Base-by-base conservation (phyloP, 1,140 invertebrate genomes). In the Oreohelix idahoensis region DNA sequence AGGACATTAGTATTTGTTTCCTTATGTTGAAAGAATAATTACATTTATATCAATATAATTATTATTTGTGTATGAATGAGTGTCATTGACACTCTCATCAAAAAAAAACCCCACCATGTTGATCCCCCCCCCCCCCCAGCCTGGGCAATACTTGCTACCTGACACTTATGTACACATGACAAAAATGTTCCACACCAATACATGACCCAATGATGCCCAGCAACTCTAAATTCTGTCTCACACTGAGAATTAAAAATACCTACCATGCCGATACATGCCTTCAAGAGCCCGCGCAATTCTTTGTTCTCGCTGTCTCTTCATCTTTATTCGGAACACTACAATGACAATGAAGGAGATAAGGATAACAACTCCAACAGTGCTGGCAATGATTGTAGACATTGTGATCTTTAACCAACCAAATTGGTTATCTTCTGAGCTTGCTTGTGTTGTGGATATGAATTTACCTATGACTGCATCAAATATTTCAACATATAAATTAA, bases 341-440 rank as follows among this genome's bases (percentile, higher is more conserved):
- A 91, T 89, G 17, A 91, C 88, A 32, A 90, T 86, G n/a, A 90
- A 85, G 15, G 90, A 90, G 5, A 91, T 91, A 39, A 91, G 83
- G 15, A 91, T 83, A n/a, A 91, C 89, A 23, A 88, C 83, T 17
- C 87, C 89, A 17, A 91, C 87, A 15, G 89, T 90, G 76, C 89
- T 89, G 10, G 87, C 89, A 84, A 91, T 90, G 0, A 90, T 88
- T 39, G 88, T 88, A 78, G 90, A 91, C 0, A 91, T 87, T 0
- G 90, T 90, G 0, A 88, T 91, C 74, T 89, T 90, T 23, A 91
- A 73, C 89, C 89, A 91, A 23, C 86, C 84, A 85, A 89, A 88
- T 29, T 89, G 84, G 29, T 87, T 85, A 32, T 86, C 87, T 17
- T 88, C 85, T 74, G 74, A 13, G 15, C 8, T 42, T 36, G 69